Evolutionary conservation across 2,888 invertebrate species (phyloP).

Genomic region (Tetanocera ferruginea): DNA sequence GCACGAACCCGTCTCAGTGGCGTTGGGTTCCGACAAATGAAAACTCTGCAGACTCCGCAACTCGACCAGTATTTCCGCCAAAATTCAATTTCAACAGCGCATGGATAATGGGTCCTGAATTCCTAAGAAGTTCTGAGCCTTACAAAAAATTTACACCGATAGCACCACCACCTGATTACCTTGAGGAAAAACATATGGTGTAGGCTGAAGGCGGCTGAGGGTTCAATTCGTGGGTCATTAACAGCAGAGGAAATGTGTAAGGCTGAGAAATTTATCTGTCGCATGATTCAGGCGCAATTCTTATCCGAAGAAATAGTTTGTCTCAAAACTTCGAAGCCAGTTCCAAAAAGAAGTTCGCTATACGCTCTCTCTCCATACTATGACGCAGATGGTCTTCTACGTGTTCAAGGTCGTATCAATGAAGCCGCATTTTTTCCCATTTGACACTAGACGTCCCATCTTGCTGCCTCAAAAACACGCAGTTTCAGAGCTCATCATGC

Average conservation of each 20-base stretch:
- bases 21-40: constrained; percentile 32
- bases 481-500: constrained; percentile 34
- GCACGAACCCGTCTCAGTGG: constrained; percentile 7
- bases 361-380: constrained; percentile 19
- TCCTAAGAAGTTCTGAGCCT: constrained; percentile 29
- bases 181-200: constrained; percentile 10
- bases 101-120: constrained; percentile 37
- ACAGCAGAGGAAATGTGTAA: background rate
- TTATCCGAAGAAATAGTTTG: constrained; percentile 17
- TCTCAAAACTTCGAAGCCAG: background rate
- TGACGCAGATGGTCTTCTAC: constrained; percentile 26
- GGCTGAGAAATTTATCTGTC: constrained; percentile 19
- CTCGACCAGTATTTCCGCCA: constrained; percentile 5
- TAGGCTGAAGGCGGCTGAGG: background rate
- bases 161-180: background rate
- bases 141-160: constrained; percentile 27
- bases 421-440: constrained; percentile 34
- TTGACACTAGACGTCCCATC: constrained; percentile 38
- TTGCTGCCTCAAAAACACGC: constrained; percentile 38
- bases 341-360: constrained; percentile 30
- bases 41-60: constrained; percentile 29
- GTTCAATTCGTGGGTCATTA: background rate
- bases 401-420: constrained; percentile 37
- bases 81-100: constrained; percentile 29
- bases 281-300: constrained; percentile 15